Evolutionary conservation across 2,113 vertebrate genomes (phyloP).

Genomic region (Aplodontia rufa): DNA sequence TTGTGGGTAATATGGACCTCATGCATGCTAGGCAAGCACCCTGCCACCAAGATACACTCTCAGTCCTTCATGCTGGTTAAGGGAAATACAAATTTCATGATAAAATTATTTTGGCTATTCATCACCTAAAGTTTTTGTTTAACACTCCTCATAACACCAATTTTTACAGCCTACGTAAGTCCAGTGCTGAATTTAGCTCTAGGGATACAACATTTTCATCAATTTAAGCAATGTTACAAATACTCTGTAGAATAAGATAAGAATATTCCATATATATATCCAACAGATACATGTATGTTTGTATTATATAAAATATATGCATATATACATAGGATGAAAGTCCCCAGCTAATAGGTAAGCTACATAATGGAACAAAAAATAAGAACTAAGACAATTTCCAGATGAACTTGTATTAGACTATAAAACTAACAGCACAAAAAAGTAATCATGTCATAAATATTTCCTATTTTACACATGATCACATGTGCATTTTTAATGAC

Average conservation of each 20-base stretch:
- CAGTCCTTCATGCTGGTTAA: background rate
- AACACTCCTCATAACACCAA: background rate
- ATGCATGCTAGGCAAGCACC: too few relatives aligned
- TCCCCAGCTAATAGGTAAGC: background rate
- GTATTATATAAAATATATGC: background rate
- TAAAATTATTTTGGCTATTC: background rate
- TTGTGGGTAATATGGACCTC: too few relatives aligned
- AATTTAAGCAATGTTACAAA: slow-evolving; percentile 1
- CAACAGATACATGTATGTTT: background rate
- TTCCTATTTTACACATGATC: background rate
- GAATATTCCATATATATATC: background rate
- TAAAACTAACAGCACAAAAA: background rate
- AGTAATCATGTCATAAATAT: background rate
- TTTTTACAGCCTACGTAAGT: background rate
- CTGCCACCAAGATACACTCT: too few relatives aligned
- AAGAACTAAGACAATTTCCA: background rate
- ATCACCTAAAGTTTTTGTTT: background rate
- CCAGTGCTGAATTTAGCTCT: background rate
- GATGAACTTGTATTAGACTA: background rate
- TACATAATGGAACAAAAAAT: background rate
- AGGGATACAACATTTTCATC: background rate
- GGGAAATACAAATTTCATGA: slow-evolving; percentile 7
- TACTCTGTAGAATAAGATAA: background rate
- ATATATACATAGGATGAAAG: background rate
- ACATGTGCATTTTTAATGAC: background rate